Percentiles rank a stretch among this genome's conserved stretches.
Evolutionary conservation across 2,888 invertebrate genomes (phyloP).

Genomic region (Odontomyia ornata): DNA sequence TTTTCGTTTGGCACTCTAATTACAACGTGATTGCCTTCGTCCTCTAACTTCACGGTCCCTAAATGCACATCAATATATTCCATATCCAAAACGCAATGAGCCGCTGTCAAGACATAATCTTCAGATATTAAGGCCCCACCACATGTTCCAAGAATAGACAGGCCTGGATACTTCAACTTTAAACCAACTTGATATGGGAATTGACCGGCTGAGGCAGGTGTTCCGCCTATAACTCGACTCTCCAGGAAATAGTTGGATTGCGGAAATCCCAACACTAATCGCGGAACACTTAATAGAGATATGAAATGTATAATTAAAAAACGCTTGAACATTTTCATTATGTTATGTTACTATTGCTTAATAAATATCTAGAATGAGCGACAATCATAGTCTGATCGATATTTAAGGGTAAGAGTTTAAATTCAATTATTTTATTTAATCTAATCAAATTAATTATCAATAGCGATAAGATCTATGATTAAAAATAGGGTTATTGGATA

Average conservation of each 20-base stretch:
- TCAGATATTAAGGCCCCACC: constrained; percentile 43
- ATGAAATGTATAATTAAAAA: not conserved
- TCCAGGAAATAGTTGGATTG: not conserved
- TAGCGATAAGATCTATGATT: no score
- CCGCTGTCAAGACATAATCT: constrained; percentile 42
- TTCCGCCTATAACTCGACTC: constrained; percentile 47
- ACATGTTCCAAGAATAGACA: constrained; percentile 9
- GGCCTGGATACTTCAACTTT: not conserved
- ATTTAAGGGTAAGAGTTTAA: not conserved
- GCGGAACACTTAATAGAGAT: not conserved
- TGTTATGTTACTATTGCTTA: not conserved
- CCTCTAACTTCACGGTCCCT: constrained; percentile 1
- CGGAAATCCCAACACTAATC: not conserved
- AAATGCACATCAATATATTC: constrained; percentile 17
- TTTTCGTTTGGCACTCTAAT: not conserved
- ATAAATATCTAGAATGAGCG: not conserved
- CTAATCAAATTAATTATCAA: no score
- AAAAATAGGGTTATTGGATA: no score
- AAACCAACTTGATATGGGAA: constrained; percentile 48
- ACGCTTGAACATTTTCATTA: constrained; percentile 1
- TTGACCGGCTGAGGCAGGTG: constrained; percentile 43
- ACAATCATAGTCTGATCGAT: not conserved
- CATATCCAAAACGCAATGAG: constrained; percentile 29
- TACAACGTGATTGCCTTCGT: not conserved
- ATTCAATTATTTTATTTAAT: no score